phyloP scores from a whole-genome alignment of 2,888 invertebrate species.

The Polydrusus cervinus region DNA sequence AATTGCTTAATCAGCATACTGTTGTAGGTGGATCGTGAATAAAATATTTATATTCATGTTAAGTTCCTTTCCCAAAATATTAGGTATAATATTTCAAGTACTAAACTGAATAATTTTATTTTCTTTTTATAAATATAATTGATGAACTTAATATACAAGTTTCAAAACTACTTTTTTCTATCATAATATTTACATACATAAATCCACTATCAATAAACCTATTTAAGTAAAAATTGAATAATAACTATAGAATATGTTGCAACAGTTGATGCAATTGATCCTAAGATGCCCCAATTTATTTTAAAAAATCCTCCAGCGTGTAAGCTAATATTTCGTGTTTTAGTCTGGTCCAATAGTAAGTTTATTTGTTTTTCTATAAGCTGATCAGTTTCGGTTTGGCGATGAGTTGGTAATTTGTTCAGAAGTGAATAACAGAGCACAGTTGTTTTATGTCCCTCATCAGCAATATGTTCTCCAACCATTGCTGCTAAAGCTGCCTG shows the following conservation, averaged over 20 bases:
- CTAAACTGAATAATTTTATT: no score
- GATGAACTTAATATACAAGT: no score
- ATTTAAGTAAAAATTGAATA: constrained; percentile 46
- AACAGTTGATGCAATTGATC: constrained; percentile 45
- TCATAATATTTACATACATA: background rate
- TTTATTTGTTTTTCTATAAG: background rate
- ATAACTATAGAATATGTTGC: constrained; percentile 51
- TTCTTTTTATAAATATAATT: no score
- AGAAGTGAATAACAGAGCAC: constrained; percentile 27
- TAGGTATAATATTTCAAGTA: no score
- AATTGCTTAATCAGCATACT: no score
- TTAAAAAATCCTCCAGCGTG: constrained; percentile 54
- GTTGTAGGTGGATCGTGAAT: no score
- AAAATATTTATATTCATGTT: no score
- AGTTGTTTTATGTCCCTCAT: constrained; percentile 27
- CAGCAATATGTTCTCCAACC: constrained; percentile 31
- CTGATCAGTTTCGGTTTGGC: background rate
- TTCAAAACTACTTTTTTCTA: no score
- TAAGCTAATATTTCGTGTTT: constrained; percentile 13
- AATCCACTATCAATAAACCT: background rate
- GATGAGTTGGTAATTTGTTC: constrained; percentile 7
- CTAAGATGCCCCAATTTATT: constrained; percentile 49
- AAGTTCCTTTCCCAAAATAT: no score
- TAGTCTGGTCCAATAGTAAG: background rate
- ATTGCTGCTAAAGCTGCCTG: constrained; percentile 31